These are phyloP conservation scores for Cynopterus brachyotis DNA, from an alignment of 2,113 vertebrate genomes.

Conservation along the genomic window DNA sequence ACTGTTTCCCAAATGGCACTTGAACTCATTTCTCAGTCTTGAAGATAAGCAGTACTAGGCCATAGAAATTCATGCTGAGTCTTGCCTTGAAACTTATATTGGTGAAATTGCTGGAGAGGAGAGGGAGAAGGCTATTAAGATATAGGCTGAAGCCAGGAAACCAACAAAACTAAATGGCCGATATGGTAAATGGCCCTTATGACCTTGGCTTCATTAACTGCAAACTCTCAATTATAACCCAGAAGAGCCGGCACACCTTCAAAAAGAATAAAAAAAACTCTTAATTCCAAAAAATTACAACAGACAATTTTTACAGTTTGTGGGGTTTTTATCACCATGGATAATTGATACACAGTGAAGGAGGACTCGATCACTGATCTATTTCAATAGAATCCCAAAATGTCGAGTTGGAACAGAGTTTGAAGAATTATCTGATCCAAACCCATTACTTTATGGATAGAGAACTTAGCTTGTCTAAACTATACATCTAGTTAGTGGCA, in stretches of 20 bases:
- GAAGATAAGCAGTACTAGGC: not conserved
- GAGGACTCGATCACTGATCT: not conserved
- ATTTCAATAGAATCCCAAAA: not conserved
- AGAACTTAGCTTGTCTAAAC: constrained; percentile 16
- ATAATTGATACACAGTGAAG: constrained; percentile 23
- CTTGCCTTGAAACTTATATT: not conserved
- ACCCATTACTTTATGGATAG: constrained; percentile 26
- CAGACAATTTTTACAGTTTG: not conserved
- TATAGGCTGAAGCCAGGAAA: not conserved
- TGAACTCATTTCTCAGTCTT: not conserved
- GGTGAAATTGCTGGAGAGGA: not conserved
- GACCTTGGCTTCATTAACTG: constrained; percentile 47
- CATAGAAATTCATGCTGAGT: not conserved
- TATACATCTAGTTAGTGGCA: constrained; percentile 12
- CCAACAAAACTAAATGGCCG: not conserved
- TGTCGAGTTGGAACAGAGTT: not conserved
- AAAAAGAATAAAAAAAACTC: constrained; percentile 39
- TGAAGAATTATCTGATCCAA: constrained; percentile 22
- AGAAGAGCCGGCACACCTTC: not conserved
- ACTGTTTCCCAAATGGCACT: constrained; percentile 10
- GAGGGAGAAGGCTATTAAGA: not conserved
- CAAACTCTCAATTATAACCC: constrained; percentile 9
- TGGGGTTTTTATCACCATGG: not conserved
- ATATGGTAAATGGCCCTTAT: not conserved
- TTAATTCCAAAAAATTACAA: constrained; percentile 15